Conservation (phyloP, 1,140 invertebrate species). For the Hestina assimilis region DNA sequence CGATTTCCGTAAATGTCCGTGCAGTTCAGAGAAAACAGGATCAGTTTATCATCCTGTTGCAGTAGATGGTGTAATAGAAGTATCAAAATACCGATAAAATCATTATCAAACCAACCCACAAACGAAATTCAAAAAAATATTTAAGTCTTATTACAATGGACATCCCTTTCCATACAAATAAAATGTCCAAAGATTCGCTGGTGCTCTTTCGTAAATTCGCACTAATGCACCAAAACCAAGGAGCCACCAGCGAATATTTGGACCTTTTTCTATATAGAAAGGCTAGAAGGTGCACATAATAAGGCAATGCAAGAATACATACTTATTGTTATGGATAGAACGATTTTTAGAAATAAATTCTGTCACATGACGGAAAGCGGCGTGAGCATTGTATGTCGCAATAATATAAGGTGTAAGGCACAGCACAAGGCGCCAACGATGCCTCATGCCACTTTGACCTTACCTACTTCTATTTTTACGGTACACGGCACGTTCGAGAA, state of each 20-base stretch:
- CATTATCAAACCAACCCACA: neutral
- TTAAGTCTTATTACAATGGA: no score
- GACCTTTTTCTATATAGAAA: no score
- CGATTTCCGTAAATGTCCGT: slow-evolving; percentile 43
- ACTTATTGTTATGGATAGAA: no score
- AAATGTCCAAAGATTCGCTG: no score
- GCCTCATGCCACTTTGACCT: slow-evolving; percentile 60
- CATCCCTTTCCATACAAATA: no score
- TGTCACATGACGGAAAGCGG: slow-evolving; percentile 34
- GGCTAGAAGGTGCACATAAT: no score
- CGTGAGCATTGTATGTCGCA: slow-evolving; percentile 45
- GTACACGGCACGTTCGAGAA: slow-evolving; percentile 19
- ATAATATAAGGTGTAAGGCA: slow-evolving; percentile 37
- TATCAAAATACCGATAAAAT: slow-evolving; percentile 40
- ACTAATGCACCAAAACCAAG: no score
- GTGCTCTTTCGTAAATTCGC: no score
- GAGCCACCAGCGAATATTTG: no score
- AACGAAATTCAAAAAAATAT: no score
- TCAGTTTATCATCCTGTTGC: slow-evolving; percentile 31
- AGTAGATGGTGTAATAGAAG: slow-evolving; percentile 47
- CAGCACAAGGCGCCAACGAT: slow-evolving; percentile 53
- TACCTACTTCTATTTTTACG: slow-evolving; percentile 46
- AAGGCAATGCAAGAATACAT: no score
- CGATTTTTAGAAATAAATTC: slow-evolving; percentile 29
- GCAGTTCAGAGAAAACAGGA: slow-evolving; percentile 23